Percentiles rank a stretch among this genome's conserved stretches.
These are phyloP conservation scores for Aricia agestis DNA, from an alignment of 1,140 invertebrate genomes.

Conservation along the genomic window DNA sequence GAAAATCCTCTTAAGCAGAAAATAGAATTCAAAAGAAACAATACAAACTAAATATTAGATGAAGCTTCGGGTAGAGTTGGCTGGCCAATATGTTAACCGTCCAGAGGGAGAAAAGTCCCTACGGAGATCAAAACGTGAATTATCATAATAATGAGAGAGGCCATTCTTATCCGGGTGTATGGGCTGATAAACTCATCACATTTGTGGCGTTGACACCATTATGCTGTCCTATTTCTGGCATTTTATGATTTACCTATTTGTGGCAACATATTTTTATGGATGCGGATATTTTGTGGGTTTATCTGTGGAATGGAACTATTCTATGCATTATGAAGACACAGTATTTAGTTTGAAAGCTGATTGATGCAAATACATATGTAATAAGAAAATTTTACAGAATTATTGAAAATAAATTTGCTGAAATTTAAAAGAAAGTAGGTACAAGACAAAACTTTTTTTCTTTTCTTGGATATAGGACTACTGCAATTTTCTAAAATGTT, in stretches of 20 bases:
- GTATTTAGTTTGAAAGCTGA: too few species aligned
- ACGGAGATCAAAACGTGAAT: slow-evolving; percentile 53
- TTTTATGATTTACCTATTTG: slow-evolving; percentile 1
- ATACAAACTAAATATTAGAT: slow-evolving; percentile 55
- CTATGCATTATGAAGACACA: too few species aligned
- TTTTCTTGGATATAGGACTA: too few species aligned
- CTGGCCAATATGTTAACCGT: slow-evolving; percentile 58
- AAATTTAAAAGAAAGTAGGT: too few species aligned
- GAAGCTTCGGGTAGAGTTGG: slow-evolving; percentile 44
- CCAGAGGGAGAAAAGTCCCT: slow-evolving; percentile 37
- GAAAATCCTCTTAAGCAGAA: background rate
- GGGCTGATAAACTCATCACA: slow-evolving; percentile 20
- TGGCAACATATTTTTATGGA: background rate
- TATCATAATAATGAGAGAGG: slow-evolving; percentile 57
- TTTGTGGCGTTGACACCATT: slow-evolving; percentile 12
- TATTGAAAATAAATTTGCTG: too few species aligned
- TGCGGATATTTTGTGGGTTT: background rate
- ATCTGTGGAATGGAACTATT: too few species aligned
- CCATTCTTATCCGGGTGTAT: slow-evolving; percentile 43
- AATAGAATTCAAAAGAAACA: too few species aligned
- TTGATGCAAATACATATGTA: too few species aligned
- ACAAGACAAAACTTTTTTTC: too few species aligned
- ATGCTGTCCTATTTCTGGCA: slow-evolving; percentile 3
- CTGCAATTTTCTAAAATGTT: too few species aligned
- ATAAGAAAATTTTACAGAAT: too few species aligned